phyloP scores from a whole-genome alignment of 2,113 vertebrate species.

The Patagioenas fasciata region DNA sequence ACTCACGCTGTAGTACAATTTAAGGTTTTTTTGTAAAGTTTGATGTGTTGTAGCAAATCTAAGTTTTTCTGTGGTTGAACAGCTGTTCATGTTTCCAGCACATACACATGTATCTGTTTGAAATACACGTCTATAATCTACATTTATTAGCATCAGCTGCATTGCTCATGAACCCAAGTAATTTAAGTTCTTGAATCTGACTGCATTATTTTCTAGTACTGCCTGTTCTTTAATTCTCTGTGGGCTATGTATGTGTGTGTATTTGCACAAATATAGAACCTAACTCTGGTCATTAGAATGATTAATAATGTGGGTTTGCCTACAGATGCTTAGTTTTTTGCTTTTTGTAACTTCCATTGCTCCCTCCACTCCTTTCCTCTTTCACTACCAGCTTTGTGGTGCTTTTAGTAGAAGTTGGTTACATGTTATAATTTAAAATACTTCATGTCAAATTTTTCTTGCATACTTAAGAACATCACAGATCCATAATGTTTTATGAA shows the following conservation, averaged over 20 bases:
- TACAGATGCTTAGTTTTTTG: not conserved
- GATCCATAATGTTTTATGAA: not conserved
- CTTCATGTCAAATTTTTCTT: not conserved
- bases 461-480: not conserved
- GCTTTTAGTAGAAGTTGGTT: not conserved
- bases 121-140: not conserved
- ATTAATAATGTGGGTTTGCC: not conserved
- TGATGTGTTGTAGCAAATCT: not conserved
- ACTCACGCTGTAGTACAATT: not conserved
- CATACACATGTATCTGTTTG: not conserved
- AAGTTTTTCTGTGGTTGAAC: not conserved
- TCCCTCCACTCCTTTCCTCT: not conserved
- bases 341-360: not conserved
- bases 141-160: not conserved
- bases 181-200: not conserved
- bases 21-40: not conserved
- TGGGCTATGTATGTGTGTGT: not conserved
- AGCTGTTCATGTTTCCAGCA: not conserved
- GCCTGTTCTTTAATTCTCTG: not conserved
- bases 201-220: not conserved
- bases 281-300: not conserved
- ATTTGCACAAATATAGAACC: not conserved
- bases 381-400: not conserved
- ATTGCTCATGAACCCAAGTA: not conserved
- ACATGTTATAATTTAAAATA: not conserved